These are phyloP conservation scores for Cheilosia urbana DNA, from an alignment of 2,888 invertebrate species.

Conservation along the genomic window DNA sequence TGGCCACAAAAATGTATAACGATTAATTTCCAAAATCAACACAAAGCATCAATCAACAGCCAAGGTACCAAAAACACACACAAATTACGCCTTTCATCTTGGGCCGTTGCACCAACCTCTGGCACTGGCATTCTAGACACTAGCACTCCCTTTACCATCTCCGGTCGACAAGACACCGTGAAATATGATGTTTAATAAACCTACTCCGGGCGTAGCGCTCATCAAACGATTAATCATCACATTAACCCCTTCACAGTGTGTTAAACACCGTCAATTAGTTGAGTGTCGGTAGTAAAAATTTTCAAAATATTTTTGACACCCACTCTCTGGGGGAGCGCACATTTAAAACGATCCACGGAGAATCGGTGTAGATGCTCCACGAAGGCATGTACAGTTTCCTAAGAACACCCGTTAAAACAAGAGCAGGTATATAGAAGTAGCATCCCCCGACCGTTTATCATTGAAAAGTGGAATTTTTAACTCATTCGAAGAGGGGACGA, in stretches of 20 bases:
- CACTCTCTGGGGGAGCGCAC: constrained; percentile 43
- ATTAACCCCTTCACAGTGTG: constrained; percentile 70
- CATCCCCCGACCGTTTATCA: constrained; percentile 70
- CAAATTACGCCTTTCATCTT: constrained; percentile 41
- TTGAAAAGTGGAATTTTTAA: constrained; percentile 59
- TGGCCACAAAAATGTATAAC: constrained; percentile 60
- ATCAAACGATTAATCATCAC: constrained; percentile 73
- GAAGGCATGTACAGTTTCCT: constrained; percentile 21
- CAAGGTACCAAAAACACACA: constrained; percentile 15
- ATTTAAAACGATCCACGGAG: constrained; percentile 65
- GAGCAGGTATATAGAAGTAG: background rate
- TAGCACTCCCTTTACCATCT: constrained; percentile 28
- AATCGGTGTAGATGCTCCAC: constrained; percentile 29
- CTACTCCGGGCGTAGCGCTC: constrained; percentile 60
- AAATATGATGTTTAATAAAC: constrained; percentile 76
- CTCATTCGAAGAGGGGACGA: constrained; percentile 17
- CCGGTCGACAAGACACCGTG: constrained; percentile 22
- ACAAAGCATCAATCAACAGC: constrained; percentile 51
- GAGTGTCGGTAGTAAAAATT: constrained; percentile 67
- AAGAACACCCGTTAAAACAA: constrained; percentile 28
- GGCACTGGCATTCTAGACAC: background rate
- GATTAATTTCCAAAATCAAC: constrained; percentile 61
- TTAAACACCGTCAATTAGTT: constrained; percentile 70
- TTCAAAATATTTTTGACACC: constrained; percentile 71
- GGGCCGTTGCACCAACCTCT: constrained; percentile 39